Base-by-base conservation (phyloP, 2,113 vertebrate species). In the Cephalopholis sonnerati region DNA sequence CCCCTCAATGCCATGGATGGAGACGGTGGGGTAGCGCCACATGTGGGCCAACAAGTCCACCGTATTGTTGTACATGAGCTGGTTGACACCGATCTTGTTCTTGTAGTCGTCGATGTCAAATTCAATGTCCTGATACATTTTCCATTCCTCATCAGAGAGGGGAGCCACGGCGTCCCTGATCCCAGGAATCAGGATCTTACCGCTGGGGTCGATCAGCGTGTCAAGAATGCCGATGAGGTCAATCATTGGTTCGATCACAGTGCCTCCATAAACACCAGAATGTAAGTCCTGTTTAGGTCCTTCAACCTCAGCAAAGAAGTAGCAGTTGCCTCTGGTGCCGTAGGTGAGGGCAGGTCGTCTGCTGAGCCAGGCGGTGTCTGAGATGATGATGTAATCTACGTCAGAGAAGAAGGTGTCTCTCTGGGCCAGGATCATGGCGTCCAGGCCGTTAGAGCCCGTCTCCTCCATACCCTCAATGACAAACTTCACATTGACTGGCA, bases 1-100 rank as follows among this genome's bases (percentile, higher is more conserved):
- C 1, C 98, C 98, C 85, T 98, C 96, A 1, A 98, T 97, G 55
- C 97, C 97, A 7, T 99, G 97, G 91, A 99, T 96, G 76, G 96
- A 96, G 29, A 99, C 95, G 18, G 96, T 97, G 2, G 97, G 97
- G 51, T 96, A 96, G 63, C 89, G 95, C 98, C 98, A 99, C 41
- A 96, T 84, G 69, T 98, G 96, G 61, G 95, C 94, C 57, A 99
- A 94, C 81, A 99, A 76, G 63, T 98, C 97, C 78, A 97, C 97
- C 97, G 99, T 98, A 69, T 95, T 97, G 84, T 74, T 88, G 77
- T 97, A 97, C 87, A 98, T 96, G 77, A 98, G 96, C 68, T 92
- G 87, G 73, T 82, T 85, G 9, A 97, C 93, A 0, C 94, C 96
- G 20, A 93, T 94, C n/a, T 94, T 96, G 1, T 53, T 91, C 86